phyloP scores from a whole-genome alignment of 2,888 invertebrate species.

The Herminia tarsipennalis region DNA sequence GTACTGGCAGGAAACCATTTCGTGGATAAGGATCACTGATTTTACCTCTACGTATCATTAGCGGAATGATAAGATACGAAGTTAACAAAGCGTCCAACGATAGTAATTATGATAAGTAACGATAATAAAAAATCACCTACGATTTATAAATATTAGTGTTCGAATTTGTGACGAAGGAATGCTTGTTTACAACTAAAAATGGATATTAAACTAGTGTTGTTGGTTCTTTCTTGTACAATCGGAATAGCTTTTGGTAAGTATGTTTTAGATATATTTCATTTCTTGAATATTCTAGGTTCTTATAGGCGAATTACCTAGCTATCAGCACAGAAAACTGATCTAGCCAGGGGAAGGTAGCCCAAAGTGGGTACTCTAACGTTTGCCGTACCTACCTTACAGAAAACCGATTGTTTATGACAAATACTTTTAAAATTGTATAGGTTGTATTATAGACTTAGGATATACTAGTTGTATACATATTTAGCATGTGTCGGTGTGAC shows the following conservation, averaged over 20 bases:
- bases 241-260: slow-evolving; percentile 62
- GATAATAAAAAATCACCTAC: slow-evolving; percentile 34
- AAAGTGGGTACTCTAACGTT: too few species aligned
- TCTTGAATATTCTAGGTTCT: too few species aligned
- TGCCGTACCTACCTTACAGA: too few species aligned
- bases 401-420: too few species aligned
- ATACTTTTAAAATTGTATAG: too few species aligned
- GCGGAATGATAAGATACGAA: slow-evolving; percentile 40
- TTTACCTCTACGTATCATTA: slow-evolving; percentile 28
- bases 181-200: slow-evolving; percentile 24
- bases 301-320: too few species aligned
- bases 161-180: slow-evolving; percentile 28
- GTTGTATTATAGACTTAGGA: too few species aligned
- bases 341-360: too few species aligned
- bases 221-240: slow-evolving; percentile 54
- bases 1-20: slow-evolving; percentile 17
- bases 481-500: too few species aligned
- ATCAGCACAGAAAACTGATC: too few species aligned
- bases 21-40: slow-evolving; percentile 35
- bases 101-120: slow-evolving; percentile 31
- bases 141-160: not conserved
- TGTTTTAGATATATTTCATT: too few species aligned
- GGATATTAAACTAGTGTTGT: slow-evolving; percentile 49
- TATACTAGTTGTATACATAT: too few species aligned
- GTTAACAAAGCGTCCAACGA: slow-evolving; percentile 27